phyloP scores from a whole-genome alignment of 2,797 vertebrate genomes.

The Alectoris magna region DNA sequence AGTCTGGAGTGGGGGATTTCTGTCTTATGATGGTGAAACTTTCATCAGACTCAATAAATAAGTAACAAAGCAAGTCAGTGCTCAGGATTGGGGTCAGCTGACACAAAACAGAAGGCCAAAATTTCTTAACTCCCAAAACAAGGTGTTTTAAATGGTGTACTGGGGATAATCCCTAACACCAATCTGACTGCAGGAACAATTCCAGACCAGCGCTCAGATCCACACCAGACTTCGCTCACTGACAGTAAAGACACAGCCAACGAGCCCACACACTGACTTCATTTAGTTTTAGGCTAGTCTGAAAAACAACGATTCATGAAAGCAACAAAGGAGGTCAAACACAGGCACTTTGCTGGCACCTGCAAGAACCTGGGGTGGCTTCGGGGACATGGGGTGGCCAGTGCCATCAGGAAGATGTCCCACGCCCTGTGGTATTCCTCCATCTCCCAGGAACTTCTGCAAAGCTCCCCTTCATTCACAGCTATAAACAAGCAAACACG shows the following conservation, averaged over 20 bases:
- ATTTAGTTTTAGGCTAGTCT: background rate
- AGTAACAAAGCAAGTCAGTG: background rate
- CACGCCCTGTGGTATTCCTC: accelerated
- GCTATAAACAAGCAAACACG: background rate
- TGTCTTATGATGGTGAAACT: background rate
- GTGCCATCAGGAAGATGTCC: background rate
- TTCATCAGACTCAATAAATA: background rate
- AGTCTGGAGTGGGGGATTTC: background rate
- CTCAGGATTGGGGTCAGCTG: background rate
- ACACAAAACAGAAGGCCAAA: background rate
- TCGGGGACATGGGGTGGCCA: accelerated
- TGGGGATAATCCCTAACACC: background rate
- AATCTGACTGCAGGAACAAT: accelerated
- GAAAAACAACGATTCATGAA: background rate
- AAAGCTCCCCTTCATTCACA: background rate
- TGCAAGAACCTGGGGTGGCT: background rate
- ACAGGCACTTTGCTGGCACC: background rate
- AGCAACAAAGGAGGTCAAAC: background rate
- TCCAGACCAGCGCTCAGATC: background rate
- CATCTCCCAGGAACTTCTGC: background rate
- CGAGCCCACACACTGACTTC: background rate
- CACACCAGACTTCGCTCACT: background rate
- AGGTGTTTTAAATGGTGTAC: background rate
- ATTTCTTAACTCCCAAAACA: background rate
- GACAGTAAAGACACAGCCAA: background rate